Base-by-base conservation (phyloP, 2,113 vertebrate genomes). In the Urocolius indicus region DNA sequence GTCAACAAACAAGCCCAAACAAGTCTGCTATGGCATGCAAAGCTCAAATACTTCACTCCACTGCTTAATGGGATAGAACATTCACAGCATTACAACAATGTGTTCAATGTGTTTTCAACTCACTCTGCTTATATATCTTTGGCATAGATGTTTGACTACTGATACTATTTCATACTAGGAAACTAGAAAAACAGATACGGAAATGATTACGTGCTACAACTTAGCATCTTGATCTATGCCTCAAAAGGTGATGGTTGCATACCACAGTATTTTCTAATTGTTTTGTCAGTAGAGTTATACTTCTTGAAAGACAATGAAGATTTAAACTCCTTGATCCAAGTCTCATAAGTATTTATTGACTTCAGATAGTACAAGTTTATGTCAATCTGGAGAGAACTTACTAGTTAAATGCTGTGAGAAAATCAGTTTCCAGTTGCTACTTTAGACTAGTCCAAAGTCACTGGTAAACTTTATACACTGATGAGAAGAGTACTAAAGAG, bases 1-100 rank as follows among this genome's bases (percentile, higher is more conserved):
- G 68, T n/a, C 72, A 63, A 67, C 65, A 81, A 93, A 77, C 98
- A 95, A 95, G 97, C 54, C 97, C 58, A 36, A 78, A 87, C 98
- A 89, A 17, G 97, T 51, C 90, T 66, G 66, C 51, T 24, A 68
- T 9, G 0, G 49, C 63, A 87, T 0, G 38, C 12, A 75, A 34
- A 63, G 59, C 38, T 77, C 55, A 87, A 90, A 81, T 51, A 74
- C 23, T 87, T 87, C 66, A 54, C 36, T 61, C 51, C 57, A 74
- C 30, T 49, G n/a, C 62, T 92, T 80, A 91, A 88, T 41, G 62
- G 67, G 26, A 73, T 2, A 2, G 29, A 73, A 77, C 4, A 1
- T 65, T 92, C 79, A 84, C 36, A 90, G 82, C 30, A 67, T 58
- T 94, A 65, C 77, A 96, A 91, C 15, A 65, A 90, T 43, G 45